phyloP scores from a whole-genome alignment of 2,113 vertebrate species.

The Chlorodrepanis virens region DNA sequence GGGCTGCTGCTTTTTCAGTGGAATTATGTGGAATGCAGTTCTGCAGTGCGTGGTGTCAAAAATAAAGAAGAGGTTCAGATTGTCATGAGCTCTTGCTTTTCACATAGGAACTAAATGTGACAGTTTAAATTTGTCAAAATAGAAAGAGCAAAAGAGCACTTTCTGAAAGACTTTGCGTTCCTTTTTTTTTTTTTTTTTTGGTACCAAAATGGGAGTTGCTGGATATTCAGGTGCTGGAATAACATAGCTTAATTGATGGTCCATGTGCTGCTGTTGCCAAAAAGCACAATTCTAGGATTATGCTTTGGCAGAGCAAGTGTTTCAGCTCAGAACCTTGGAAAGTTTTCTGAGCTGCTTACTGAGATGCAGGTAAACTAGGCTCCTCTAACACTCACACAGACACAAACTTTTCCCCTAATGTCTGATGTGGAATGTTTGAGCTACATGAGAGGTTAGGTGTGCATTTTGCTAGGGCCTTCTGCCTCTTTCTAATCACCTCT shows the following conservation, averaged over 20 bases:
- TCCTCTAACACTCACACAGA: background rate
- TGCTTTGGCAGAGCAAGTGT: background rate
- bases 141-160: fast-evolving
- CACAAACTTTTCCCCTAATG: background rate
- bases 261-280: background rate
- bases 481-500: background rate
- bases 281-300: background rate
- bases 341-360: background rate
- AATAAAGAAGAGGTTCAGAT: too few species aligned
- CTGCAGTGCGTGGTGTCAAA: fast-evolving
- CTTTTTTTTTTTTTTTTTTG: fast-evolving
- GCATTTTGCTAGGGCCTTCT: background rate
- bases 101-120: background rate
- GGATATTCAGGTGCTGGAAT: background rate
- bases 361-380: background rate
- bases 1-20: fast-evolving
- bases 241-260: background rate
- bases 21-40: background rate
- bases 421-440: background rate
- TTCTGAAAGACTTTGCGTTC: background rate
- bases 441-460: background rate
- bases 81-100: background rate
- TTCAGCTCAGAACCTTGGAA: background rate
- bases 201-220: background rate
- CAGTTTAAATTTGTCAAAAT: background rate